Evolutionary conservation across 2,113 vertebrate genomes (phyloP).

Genomic region (Leptobrachium ailaonicum): DNA sequence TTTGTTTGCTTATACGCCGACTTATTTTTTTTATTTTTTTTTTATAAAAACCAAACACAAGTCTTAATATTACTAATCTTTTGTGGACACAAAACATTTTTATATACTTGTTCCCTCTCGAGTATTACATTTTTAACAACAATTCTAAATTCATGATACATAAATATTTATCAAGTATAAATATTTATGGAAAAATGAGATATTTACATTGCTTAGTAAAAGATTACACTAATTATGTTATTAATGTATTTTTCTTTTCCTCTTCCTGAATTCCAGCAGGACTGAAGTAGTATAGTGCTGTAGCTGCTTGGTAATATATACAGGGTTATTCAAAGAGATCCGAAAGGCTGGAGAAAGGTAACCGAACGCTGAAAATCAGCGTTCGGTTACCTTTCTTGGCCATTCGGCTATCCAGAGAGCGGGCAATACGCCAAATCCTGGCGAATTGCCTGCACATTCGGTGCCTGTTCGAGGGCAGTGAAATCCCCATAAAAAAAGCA

Average conservation of each 20-base stretch:
- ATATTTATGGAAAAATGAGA: conserved; percentile 27
- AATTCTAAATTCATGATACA: conserved; percentile 15
- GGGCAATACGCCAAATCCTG: no score
- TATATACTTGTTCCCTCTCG: background rate
- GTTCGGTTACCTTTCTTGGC: no score
- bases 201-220: conserved; percentile 25
- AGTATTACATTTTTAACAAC: conserved; percentile 4
- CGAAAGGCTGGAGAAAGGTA: no score
- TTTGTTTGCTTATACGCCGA: conserved; percentile 33
- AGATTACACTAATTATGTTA: conserved; percentile 35
- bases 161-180: conserved; percentile 36
- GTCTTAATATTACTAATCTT: background rate
- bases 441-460: no score
- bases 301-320: conserved; percentile 2
- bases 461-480: no score
- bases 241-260: conserved; percentile 1
- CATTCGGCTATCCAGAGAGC: no score
- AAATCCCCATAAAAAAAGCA: no score
- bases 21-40: conserved; percentile 9
- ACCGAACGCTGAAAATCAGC: no score
- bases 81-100: background rate
- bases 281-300: conserved; percentile 8
- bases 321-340: no score
- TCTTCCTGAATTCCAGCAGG: background rate
- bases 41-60: background rate